phyloP scores from a whole-genome alignment of 2,113 vertebrate genomes.

The Syngnathus scovelli region DNA sequence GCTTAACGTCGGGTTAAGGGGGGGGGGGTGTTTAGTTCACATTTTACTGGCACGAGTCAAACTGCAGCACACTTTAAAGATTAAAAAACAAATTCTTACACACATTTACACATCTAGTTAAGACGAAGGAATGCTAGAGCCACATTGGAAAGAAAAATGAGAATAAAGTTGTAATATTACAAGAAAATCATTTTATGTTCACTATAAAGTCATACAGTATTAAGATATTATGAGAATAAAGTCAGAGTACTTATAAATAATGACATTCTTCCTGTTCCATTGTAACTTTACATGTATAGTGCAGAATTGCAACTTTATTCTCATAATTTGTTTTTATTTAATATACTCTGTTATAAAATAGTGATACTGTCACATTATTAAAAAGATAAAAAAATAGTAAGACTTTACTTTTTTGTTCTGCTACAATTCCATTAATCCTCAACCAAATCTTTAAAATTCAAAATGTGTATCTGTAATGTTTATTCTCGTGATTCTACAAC shows the following conservation, averaged over 20 bases:
- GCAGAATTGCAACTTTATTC: background rate
- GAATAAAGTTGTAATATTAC: background rate
- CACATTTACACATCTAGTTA: conserved; percentile 60
- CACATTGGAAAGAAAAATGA: background rate
- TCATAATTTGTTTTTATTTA: background rate
- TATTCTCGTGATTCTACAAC: background rate
- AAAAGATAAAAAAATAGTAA: too few species aligned
- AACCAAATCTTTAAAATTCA: background rate
- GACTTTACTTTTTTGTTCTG: background rate
- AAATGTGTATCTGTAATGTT: background rate
- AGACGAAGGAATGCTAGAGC: background rate
- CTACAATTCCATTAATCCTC: background rate
- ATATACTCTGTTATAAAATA: too few species aligned
- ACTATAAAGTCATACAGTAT: background rate
- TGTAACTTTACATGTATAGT: background rate
- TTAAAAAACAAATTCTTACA: conserved; percentile 47
- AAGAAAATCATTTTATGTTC: background rate
- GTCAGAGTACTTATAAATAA: background rate
- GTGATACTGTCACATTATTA: too few species aligned
- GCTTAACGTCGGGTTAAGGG: conserved; percentile 37
- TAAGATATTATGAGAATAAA: background rate
- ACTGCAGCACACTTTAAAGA: conserved; percentile 47
- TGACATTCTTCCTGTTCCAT: background rate
- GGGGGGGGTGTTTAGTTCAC: conserved; percentile 11
- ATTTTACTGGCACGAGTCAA: conserved; percentile 26